Conservation (phyloP, 2,113 vertebrate species). For the Laterallus jamaicensis region DNA sequence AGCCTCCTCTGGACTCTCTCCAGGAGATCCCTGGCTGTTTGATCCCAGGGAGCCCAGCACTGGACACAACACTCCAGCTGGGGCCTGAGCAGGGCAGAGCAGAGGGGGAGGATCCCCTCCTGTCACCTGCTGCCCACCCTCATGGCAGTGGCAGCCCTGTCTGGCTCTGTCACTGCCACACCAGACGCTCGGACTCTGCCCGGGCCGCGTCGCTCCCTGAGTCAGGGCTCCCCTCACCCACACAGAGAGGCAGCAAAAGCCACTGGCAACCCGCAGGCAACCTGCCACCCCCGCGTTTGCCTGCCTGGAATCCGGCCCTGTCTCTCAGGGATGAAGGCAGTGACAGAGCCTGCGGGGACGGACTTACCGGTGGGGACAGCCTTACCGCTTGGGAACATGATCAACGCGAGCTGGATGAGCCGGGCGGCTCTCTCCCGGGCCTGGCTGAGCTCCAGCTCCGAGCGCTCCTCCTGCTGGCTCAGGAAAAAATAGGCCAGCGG, state of each 20-base stretch:
- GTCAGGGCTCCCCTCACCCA: background rate
- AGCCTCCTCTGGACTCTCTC: no score
- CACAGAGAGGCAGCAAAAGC: background rate
- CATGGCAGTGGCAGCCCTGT: rapidly evolving
- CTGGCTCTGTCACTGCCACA: rapidly evolving
- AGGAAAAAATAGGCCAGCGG: slow-evolving; percentile 88
- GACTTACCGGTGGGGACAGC: slow-evolving; percentile 3
- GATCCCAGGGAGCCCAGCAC: no score
- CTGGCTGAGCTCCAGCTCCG: slow-evolving; percentile 74
- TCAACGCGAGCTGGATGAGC: slow-evolving; percentile 84
- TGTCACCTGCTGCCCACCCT: no score
- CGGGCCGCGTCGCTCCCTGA: background rate
- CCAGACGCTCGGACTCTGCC: background rate
- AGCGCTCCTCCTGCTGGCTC: slow-evolving; percentile 88
- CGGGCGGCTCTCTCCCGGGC: slow-evolving; percentile 74
- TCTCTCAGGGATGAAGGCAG: background rate
- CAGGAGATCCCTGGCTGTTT: no score
- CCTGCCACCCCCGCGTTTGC: background rate
- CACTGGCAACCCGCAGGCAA: background rate
- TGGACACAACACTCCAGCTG: no score
- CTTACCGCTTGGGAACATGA: slow-evolving; percentile 94
- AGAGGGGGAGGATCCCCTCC: no score
- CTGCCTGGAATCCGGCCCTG: background rate
- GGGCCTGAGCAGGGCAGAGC: no score
- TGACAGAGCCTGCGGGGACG: background rate